phyloP scores from a whole-genome alignment of 2,113 vertebrate species.

The Phasianus colchicus region DNA sequence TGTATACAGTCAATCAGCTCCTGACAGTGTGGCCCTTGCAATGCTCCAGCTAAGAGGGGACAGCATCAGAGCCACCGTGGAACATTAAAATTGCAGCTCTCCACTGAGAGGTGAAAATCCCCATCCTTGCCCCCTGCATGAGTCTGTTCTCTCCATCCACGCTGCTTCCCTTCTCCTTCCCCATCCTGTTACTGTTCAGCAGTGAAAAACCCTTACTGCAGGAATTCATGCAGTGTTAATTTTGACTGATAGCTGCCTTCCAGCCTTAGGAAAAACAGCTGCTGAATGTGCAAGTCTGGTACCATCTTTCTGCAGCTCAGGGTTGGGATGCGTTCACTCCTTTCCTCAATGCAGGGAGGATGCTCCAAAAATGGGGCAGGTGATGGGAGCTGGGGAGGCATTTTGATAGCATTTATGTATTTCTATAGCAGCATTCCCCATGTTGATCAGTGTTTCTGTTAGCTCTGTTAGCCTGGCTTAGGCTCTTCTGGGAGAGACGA shows the following conservation, averaged over 20 bases:
- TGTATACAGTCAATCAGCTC: neutral
- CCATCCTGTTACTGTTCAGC: neutral
- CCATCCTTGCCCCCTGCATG: accelerated
- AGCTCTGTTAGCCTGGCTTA: neutral
- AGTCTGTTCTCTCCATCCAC: neutral
- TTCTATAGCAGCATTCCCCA: neutral
- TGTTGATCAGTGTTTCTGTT: neutral
- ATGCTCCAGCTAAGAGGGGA: neutral
- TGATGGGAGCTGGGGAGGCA: neutral
- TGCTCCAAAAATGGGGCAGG: neutral
- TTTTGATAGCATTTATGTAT: neutral
- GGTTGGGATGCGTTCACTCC: neutral
- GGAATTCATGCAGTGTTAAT: neutral
- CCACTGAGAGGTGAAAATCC: neutral
- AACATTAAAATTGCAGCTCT: neutral
- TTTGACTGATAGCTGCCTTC: conserved; percentile 16
- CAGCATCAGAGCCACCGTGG: neutral
- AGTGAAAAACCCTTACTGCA: neutral
- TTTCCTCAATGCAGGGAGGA: neutral
- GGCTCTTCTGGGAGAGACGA: neutral
- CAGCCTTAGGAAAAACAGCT: conserved; percentile 33
- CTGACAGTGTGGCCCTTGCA: neutral
- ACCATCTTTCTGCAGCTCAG: neutral
- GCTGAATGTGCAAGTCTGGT: neutral
- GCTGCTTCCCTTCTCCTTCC: neutral